Conservation (phyloP, 2,888 invertebrate genomes). For the Cerceris rybyensis region DNA sequence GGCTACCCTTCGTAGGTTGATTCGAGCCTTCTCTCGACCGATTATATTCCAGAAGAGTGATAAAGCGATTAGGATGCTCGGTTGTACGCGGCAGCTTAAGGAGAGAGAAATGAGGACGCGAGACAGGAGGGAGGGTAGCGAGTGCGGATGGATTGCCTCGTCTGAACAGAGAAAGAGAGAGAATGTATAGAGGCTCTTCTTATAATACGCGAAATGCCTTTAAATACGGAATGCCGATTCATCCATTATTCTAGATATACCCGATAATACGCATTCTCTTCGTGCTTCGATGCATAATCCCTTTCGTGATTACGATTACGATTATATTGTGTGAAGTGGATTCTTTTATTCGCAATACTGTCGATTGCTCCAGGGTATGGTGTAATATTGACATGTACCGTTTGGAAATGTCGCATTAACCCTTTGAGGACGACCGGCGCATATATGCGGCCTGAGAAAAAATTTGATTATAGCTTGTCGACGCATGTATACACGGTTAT, state of each 20-base stretch:
- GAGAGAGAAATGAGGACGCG: constrained; percentile 47
- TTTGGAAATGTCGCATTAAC: too few species aligned
- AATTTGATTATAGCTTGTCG: too few species aligned
- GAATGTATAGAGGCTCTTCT: constrained; percentile 56
- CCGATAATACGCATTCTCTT: constrained; percentile 71
- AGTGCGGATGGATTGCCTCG: constrained; percentile 39
- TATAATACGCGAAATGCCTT: constrained; percentile 70
- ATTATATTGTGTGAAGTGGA: constrained; percentile 9
- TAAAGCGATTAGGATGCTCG: constrained; percentile 69
- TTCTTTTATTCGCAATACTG: background rate
- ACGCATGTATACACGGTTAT: too few species aligned
- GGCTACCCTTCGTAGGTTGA: constrained; percentile 12
- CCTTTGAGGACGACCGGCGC: too few species aligned
- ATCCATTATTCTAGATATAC: constrained; percentile 74
- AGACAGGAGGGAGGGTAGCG: constrained; percentile 22
- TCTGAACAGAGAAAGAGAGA: constrained; percentile 39
- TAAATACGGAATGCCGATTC: constrained; percentile 66
- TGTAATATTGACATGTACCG: constrained; percentile 16
- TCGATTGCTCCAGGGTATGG: constrained; percentile 2
- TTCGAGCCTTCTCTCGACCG: constrained; percentile 39
- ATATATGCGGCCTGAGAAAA: too few species aligned
- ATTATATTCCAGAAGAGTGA: constrained; percentile 64
- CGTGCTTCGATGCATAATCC: constrained; percentile 33
- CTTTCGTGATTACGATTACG: constrained; percentile 45
- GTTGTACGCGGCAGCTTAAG: constrained; percentile 59